phyloP scores from a whole-genome alignment of 2,797 vertebrate species.

The Hippoglossus hippoglossus region DNA sequence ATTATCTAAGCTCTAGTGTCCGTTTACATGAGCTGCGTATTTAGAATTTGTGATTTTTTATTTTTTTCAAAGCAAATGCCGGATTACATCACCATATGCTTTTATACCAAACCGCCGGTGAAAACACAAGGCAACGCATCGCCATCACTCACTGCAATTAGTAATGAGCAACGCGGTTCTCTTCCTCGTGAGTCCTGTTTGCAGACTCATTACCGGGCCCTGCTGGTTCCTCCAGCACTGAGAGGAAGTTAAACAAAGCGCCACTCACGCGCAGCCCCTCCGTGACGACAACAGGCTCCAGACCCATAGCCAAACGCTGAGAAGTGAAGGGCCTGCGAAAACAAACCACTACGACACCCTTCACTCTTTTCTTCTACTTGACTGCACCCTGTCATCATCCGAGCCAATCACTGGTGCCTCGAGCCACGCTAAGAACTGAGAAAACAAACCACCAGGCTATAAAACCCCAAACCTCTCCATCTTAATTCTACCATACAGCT shows the following conservation, averaged over 20 bases:
- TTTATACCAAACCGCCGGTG: slow-evolving; percentile 7
- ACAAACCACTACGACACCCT: slow-evolving; percentile 79
- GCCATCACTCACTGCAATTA: slow-evolving; percentile 76
- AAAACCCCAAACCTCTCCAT: slow-evolving; percentile 50
- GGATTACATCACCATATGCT: neutral
- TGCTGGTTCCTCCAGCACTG: slow-evolving; percentile 83
- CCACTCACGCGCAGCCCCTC: slow-evolving; percentile 80
- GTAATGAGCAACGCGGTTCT: slow-evolving; percentile 61
- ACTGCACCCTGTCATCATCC: slow-evolving; percentile 65
- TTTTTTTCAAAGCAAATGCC: neutral
- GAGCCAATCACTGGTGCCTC: slow-evolving; percentile 58
- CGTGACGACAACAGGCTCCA: slow-evolving; percentile 74
- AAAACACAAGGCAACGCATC: slow-evolving; percentile 43
- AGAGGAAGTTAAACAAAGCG: slow-evolving; percentile 87
- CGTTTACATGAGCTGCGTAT: slow-evolving; percentile 16
- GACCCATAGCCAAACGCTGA: slow-evolving; percentile 75
- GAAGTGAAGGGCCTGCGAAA: slow-evolving; percentile 82
- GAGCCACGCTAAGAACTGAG: slow-evolving; percentile 59
- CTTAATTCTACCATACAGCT: slow-evolving; percentile 42
- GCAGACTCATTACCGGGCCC: slow-evolving; percentile 85
- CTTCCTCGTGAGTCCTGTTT: slow-evolving; percentile 81
- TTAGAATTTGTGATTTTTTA: slow-evolving; percentile 6
- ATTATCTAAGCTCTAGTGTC: slow-evolving; percentile 15
- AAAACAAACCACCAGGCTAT: slow-evolving; percentile 58
- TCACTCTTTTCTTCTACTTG: slow-evolving; percentile 70